Base-by-base conservation (phyloP, 2,113 vertebrate species). In the Hippocampus zosterae region DNA sequence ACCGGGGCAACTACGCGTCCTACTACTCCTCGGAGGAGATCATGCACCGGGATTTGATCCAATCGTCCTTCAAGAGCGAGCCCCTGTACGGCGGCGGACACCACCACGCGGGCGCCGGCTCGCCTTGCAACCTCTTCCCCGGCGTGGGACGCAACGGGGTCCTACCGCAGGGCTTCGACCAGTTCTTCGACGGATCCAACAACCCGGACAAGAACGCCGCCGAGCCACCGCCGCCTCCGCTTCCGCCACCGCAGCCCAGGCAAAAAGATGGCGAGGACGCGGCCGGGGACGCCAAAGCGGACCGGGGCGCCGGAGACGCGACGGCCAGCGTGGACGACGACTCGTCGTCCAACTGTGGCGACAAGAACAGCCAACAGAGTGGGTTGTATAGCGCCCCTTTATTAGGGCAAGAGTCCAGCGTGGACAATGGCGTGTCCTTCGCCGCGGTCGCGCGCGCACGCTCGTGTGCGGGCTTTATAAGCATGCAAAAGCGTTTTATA, bases 401-500 rank as follows among this genome's bases (percentile, higher is more conserved):
- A 65, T 46, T 65, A 7, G 46, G 46, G 57, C 16, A 33, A 33
- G 37, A 5, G 61, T 23, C 61, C 37, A 37, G 4, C 50, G 21
- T 23, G 67, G 33, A 68, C 67, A 56, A 68, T 15, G 37, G 67
- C 67, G 83, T 78, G 91, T 90, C 87, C 88, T 91, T 88, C 90
- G 83, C 92, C 90, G 93, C 87, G 86, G 91, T 91, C 91, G 89
- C 67, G 41, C n/a, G n/a, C 41, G 41, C n/a, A 12, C 41, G 94
- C 96, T 96, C 95, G 96, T 93, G 89, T 95, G 95, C 81, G 73
- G 73, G 87, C 93, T 98, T 98, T 98, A 99, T 97, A 97, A 95
- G 96, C 96, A 95, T 94, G 93, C 94, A 95, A 95, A 94, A 86
- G 92, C 90, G 94, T 97, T 98, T 98, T 98, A 98, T 96, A 95